Percentiles rank a stretch among this genome's conserved stretches.
Conservation (phyloP, 1,140 invertebrate species). For the Listronotus bonariensis region DNA sequence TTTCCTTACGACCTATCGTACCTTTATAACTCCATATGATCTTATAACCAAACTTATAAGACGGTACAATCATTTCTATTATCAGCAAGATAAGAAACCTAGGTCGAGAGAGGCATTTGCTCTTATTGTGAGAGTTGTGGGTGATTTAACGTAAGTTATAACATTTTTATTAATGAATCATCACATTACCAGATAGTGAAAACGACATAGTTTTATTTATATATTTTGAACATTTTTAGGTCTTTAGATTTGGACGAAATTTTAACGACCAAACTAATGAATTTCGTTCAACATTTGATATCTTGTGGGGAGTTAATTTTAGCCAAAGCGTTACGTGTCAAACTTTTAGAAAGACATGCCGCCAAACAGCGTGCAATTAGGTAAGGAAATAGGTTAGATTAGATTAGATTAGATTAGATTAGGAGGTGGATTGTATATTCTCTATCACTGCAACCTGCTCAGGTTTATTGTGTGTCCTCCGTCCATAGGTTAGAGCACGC, state of each 20-base stretch:
- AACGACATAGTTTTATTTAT: too few relatives aligned
- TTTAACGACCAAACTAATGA: conserved; percentile 78
- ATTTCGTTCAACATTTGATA: conserved; percentile 91
- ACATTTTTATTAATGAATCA: too few relatives aligned
- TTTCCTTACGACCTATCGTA: conserved; percentile 95
- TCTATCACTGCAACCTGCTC: too few relatives aligned
- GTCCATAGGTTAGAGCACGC: too few relatives aligned
- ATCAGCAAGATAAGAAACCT: conserved; percentile 74
- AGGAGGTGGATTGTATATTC: too few relatives aligned
- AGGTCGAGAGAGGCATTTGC: conserved; percentile 86
- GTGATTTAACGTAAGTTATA: conserved; percentile 87
- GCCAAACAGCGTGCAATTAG: conserved; percentile 55
- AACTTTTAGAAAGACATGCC: conserved; percentile 88
- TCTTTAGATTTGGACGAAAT: conserved; percentile 79
- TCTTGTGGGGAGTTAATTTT: conserved; percentile 82
- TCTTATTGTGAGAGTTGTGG: conserved; percentile 87
- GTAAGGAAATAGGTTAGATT: conserved; percentile 10
- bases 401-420: too few relatives aligned
- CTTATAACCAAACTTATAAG: conserved; percentile 86
- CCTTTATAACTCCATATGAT: conserved; percentile 87
- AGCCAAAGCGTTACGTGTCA: conserved; percentile 86
- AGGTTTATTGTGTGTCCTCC: too few relatives aligned
- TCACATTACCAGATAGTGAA: too few relatives aligned
- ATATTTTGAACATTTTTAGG: conserved; percentile 59
- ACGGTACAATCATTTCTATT: conserved; percentile 83